Base-by-base conservation (phyloP, 2,888 invertebrate genomes). In the Cephus rjabovi region DNA sequence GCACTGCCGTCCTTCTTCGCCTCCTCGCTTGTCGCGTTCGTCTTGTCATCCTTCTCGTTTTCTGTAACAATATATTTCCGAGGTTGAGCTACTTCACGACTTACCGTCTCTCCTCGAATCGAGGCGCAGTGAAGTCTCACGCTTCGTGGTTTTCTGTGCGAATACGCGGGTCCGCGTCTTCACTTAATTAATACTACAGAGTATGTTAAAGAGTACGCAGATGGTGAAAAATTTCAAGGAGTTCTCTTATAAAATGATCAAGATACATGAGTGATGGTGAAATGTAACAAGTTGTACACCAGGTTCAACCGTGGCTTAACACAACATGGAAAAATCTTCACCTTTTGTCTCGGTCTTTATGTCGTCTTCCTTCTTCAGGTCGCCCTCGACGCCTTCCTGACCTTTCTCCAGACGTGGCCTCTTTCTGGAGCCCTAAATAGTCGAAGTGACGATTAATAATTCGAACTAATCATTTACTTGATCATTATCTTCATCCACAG, bases 1-100 rank as follows among this genome's bases (percentile, higher is more conserved):
- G 94, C 92, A 76, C 94, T 92, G 76, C 94, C 90, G 73, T 95
- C 95, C 90, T 95, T 95, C 92, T 95, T 95, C 86, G 93, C 92
- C 88, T 95, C 95, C 84, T 95, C 95, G 85, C 92, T 92, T 86
- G 92, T 93, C 89, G 87, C 92, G 84, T 93, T 93, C 84, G 94
- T 94, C 75, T 93, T 90, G 75, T 95, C 95, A 79, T 95, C 94
- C 89, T 95, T 94, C 78, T 93, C 92, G 87, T 94, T 94, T 87
- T 95, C 95, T 92, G 92, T 94, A 94, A 89, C n/a, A 92, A 89
- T 82, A 80, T 87, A 84, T 79, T 74, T 12, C 4, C 30, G 35
- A 74, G 31, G 34, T 37, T 74, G 74, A 31, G 33, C 34, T 34
- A 31, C 74, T 30, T 37, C 74, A 74, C 23, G 68, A 70, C 35